A percentile compares a stretch with the other conserved stretches of the same genome.
phyloP scores from a whole-genome alignment of 2,113 vertebrate genomes.

The Numida meleagris region DNA sequence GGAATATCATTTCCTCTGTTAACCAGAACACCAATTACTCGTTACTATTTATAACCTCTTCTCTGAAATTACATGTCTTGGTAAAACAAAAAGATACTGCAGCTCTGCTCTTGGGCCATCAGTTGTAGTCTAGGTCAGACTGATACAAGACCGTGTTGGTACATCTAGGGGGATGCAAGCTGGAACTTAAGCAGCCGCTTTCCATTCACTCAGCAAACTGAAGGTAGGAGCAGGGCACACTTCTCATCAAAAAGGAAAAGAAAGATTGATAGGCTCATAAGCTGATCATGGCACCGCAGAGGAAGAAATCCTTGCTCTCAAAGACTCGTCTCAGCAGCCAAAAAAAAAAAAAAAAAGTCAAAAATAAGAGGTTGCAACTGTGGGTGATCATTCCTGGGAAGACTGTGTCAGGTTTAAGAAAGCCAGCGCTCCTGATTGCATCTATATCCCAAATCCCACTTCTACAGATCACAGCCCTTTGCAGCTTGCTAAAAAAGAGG shows the following conservation, averaged over 20 bases:
- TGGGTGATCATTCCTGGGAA: not conserved
- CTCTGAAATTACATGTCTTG: not conserved
- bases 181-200: not conserved
- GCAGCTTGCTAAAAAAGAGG: not conserved
- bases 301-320: not conserved
- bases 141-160: not conserved
- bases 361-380: not conserved
- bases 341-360: not conserved
- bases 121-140: not conserved
- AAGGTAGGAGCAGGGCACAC: not conserved
- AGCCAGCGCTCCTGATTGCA: not conserved
- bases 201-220: not conserved
- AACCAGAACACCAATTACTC: conserved; percentile 6
- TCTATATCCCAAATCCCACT: not conserved
- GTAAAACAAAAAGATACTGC: not conserved
- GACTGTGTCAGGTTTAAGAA: not conserved
- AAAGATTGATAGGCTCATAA: not conserved
- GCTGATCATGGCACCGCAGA: not conserved
- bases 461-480: not conserved
- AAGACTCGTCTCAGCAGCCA: not conserved
- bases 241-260: not conserved
- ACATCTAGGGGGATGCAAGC: not conserved
- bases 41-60: conserved; percentile 14
- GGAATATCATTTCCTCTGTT: not conserved
- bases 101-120: not conserved